A percentile compares a stretch with the other conserved stretches of the same genome.
Evolutionary conservation across 2,113 vertebrate genomes (phyloP).

Genomic region (Baryphthengus martii): DNA sequence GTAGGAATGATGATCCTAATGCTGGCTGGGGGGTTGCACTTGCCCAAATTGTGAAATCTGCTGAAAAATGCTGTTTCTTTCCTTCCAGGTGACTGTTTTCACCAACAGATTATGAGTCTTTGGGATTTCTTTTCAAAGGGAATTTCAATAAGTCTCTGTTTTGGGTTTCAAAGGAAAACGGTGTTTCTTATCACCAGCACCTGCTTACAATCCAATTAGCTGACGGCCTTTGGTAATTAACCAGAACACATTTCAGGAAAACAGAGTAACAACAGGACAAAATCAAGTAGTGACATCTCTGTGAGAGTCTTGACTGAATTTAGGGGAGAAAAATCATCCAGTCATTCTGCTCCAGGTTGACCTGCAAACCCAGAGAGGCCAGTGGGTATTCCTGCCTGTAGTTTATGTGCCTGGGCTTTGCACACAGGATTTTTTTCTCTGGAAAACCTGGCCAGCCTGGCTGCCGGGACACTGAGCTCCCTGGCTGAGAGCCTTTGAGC

Average conservation of each 20-base stretch:
- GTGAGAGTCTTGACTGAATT: neutral
- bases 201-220: neutral
- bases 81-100: neutral
- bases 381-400: neutral
- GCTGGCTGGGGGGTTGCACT: neutral
- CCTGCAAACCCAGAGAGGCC: neutral
- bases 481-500: no score
- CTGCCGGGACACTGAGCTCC: neutral
- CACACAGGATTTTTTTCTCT: neutral
- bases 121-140: neutral
- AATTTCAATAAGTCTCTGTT: neutral
- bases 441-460: neutral
- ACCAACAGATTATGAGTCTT: neutral
- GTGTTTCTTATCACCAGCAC: neutral
- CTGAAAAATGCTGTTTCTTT: neutral
- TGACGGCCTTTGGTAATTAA: neutral
- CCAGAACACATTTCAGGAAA: neutral
- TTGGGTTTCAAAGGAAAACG: neutral
- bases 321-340: accelerated
- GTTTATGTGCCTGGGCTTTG: neutral
- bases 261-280: neutral
- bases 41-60: neutral
- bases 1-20: neutral
- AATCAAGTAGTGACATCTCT: neutral
- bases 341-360: neutral